phyloP scores from a whole-genome alignment of 2,797 vertebrate genomes.

The Cygnus olor region DNA sequence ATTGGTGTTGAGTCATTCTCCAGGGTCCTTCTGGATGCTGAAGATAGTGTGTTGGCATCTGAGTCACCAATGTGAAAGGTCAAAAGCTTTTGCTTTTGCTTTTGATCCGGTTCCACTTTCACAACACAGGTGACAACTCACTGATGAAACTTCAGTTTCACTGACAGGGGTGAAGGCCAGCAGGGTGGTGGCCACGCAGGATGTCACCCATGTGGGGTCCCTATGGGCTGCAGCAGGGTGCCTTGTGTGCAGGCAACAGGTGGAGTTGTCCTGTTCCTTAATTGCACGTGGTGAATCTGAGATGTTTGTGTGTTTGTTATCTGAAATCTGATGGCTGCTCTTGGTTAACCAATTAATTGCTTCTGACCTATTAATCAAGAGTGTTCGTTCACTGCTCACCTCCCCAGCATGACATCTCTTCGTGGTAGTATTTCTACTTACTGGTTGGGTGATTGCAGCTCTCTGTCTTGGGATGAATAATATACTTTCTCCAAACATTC shows the following conservation, averaged over 20 bases:
- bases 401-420: background rate
- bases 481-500: background rate
- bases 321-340: background rate
- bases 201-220: background rate
- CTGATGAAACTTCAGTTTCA: background rate
- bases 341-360: background rate
- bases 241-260: background rate
- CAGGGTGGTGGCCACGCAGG: background rate
- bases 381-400: background rate
- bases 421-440: background rate
- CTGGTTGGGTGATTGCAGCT: background rate
- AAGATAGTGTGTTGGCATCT: background rate
- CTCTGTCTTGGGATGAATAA: background rate
- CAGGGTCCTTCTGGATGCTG: background rate
- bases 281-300: background rate
- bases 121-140: background rate
- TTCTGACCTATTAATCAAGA: background rate
- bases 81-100: background rate
- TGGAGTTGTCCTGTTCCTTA: background rate
- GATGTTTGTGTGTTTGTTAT: background rate
- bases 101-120: constrained; percentile 10
- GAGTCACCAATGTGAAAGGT: background rate
- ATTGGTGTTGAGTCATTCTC: background rate
- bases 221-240: background rate
- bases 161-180: background rate